Conservation (phyloP, 2,797 vertebrate genomes). For the Discoglossus pictus region DNA sequence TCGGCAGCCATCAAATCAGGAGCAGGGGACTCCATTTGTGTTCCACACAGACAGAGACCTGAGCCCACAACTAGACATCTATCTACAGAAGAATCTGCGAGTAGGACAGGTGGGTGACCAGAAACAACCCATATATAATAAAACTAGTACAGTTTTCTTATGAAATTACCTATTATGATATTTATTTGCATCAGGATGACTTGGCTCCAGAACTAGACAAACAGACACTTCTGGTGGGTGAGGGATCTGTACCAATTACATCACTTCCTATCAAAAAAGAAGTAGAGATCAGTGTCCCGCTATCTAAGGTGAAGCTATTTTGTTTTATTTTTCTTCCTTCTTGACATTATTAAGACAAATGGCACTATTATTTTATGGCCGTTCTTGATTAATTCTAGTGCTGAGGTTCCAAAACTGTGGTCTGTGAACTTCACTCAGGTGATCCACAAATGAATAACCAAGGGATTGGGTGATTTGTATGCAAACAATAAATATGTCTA, state of each 20-base stretch:
- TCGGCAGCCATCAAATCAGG: conserved; percentile 37
- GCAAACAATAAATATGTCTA: too few relatives aligned
- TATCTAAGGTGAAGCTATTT: conserved; percentile 63
- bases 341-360: too few relatives aligned
- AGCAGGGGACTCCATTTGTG: conserved; percentile 55
- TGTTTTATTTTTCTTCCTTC: too few relatives aligned
- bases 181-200: conserved; percentile 48
- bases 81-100: conserved; percentile 60
- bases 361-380: too few relatives aligned
- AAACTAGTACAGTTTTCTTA: neutral
- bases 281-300: conserved; percentile 46
- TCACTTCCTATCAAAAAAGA: conserved; percentile 64
- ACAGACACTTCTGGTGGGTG: conserved; percentile 55
- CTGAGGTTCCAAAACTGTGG: too few relatives aligned
- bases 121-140: neutral
- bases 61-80: conserved; percentile 59
- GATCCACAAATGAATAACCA: too few relatives aligned
- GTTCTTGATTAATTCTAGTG: too few relatives aligned
- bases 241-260: conserved; percentile 58
- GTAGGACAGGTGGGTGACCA: conserved; percentile 62
- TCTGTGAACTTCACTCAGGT: too few relatives aligned
- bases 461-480: too few relatives aligned
- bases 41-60: conserved; percentile 70
- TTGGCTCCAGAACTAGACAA: conserved; percentile 62
- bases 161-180: neutral